Conservation (phyloP, 1,140 invertebrate species). For the Drosophila kurseongensis region DNA sequence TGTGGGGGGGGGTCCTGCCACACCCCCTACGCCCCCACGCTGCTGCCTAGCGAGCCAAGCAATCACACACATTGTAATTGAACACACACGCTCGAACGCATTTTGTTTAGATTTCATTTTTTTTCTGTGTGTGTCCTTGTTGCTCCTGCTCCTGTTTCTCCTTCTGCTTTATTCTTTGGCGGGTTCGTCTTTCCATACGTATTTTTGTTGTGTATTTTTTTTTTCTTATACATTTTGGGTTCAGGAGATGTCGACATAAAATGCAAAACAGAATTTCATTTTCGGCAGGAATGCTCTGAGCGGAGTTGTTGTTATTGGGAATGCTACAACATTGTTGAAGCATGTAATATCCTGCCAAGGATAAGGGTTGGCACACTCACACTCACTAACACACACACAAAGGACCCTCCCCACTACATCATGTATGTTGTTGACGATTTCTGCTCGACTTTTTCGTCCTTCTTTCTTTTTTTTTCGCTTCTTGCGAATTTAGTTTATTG, state of each 20-base stretch:
- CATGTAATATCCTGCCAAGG: slow-evolving; percentile 82
- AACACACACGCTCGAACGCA: slow-evolving; percentile 83
- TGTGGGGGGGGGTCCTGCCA: slow-evolving; percentile 26
- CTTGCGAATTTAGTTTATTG: slow-evolving; percentile 83
- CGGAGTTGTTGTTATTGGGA: slow-evolving; percentile 73
- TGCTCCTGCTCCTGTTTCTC: slow-evolving; percentile 47
- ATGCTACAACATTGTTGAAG: slow-evolving; percentile 83
- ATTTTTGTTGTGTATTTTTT: slow-evolving; percentile 31
- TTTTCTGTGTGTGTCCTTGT: slow-evolving; percentile 31
- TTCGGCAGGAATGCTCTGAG: slow-evolving; percentile 78
- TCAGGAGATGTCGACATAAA: slow-evolving; percentile 81
- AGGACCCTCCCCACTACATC: slow-evolving; percentile 48
- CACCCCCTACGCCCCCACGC: slow-evolving; percentile 16
- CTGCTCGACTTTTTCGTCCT: slow-evolving; percentile 60
- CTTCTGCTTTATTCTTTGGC: slow-evolving; percentile 48
- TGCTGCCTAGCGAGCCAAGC: slow-evolving; percentile 55
- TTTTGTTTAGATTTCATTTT: slow-evolving; percentile 84
- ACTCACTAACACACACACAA: slow-evolving; percentile 27
- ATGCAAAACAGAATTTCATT: slow-evolving; percentile 84
- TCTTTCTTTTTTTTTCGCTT: slow-evolving; percentile 33
- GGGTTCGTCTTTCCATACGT: slow-evolving; percentile 29
- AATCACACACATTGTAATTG: slow-evolving; percentile 84
- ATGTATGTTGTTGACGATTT: slow-evolving; percentile 78
- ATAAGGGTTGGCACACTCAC: slow-evolving; percentile 78
- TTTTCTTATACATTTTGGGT: slow-evolving; percentile 71